Evolutionary conservation across 2,797 vertebrate genomes (phyloP).

Genomic region (Falco berigora): DNA sequence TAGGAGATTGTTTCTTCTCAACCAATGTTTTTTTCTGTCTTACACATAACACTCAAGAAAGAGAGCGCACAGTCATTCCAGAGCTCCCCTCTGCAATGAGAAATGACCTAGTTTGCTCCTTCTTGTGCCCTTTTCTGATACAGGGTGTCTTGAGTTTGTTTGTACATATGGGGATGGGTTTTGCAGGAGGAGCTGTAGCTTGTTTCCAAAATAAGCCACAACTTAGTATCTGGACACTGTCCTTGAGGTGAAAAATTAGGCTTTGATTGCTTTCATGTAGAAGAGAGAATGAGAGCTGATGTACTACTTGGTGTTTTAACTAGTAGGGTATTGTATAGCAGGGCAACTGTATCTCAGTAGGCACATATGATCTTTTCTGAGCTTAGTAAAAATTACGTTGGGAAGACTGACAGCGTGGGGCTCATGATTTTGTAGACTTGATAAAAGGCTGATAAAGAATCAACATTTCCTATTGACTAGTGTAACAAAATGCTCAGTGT

Average conservation of each 20-base stretch:
- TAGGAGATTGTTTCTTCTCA: background rate
- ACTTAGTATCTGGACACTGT: background rate
- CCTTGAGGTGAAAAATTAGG: background rate
- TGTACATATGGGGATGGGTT: background rate
- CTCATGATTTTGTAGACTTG: background rate
- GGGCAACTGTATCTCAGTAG: accelerated
- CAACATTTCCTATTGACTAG: background rate
- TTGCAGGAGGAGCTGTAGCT: background rate
- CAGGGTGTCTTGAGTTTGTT: background rate
- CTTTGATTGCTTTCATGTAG: background rate
- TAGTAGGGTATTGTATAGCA: background rate
- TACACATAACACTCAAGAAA: background rate
- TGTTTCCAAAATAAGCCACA: background rate
- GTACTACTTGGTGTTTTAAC: background rate
- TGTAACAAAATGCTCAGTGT: background rate
- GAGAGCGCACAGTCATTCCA: background rate
- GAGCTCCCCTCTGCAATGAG: background rate
- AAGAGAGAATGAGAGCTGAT: background rate
- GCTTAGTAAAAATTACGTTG: background rate
- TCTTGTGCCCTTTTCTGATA: background rate
- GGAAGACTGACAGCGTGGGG: background rate
- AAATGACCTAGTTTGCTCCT: background rate
- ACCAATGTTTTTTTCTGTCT: background rate
- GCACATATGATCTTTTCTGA: background rate
- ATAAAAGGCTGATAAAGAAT: background rate